These are phyloP conservation scores for Chelonia mydas DNA, from an alignment of 2,797 vertebrate species.

Conservation along the genomic window DNA sequence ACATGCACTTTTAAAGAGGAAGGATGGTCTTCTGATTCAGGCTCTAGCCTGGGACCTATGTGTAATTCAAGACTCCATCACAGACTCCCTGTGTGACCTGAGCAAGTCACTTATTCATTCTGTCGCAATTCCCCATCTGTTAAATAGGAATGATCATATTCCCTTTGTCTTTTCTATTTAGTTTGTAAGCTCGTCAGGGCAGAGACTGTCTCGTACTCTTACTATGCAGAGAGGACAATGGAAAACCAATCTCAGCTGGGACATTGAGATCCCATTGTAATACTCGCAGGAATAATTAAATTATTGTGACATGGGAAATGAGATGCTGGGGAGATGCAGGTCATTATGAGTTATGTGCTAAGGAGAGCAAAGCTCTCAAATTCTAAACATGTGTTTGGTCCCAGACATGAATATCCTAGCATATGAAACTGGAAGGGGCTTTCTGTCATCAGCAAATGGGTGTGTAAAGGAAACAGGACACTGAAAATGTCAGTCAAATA, in stretches of 20 bases:
- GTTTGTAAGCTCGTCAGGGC: not conserved
- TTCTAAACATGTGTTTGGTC: not conserved
- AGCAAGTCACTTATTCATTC: not conserved
- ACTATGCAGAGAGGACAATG: not conserved
- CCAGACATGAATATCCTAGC: not conserved
- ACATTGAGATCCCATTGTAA: not conserved
- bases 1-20: not conserved
- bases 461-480: not conserved
- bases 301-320: not conserved
- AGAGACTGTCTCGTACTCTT: not conserved
- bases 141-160: not conserved
- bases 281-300: not conserved
- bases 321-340: not conserved
- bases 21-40: not conserved
- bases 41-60: not conserved
- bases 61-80: not conserved
- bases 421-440: not conserved
- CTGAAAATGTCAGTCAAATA: not conserved
- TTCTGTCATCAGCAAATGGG: not conserved
- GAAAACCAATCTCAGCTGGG: not conserved
- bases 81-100: not conserved
- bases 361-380: not conserved
- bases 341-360: not conserved
- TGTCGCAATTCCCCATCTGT: not conserved
- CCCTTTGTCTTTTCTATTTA: not conserved